These are phyloP conservation scores for Australoheros scitulus DNA, from an alignment of 2,113 vertebrate genomes.

Conservation along the genomic window DNA sequence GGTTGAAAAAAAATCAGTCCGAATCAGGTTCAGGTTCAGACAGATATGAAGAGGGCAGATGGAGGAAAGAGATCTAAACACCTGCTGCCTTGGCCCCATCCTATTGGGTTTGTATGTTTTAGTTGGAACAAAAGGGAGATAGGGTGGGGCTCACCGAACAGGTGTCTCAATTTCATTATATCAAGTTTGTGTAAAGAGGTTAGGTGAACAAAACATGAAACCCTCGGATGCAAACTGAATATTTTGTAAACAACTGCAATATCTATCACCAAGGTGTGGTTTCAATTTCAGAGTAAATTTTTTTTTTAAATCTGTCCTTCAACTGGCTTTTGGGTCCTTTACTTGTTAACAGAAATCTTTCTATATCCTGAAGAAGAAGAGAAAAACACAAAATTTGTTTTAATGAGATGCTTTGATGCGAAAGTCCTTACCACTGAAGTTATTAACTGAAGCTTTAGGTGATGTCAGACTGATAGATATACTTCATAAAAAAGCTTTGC, in stretches of 20 bases:
- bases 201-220: conserved; percentile 2
- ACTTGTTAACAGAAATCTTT: neutral
- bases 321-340: neutral
- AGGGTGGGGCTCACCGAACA: conserved; percentile 54
- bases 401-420: neutral
- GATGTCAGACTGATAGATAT: neutral
- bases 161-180: conserved; percentile 55
- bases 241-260: neutral
- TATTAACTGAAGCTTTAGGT: neutral
- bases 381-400: neutral
- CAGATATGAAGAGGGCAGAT: conserved; percentile 32
- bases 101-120: conserved; percentile 33
- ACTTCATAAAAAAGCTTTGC: neutral
- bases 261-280: neutral
- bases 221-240: neutral
- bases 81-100: conserved; percentile 52
- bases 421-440: neutral
- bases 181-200: conserved; percentile 10
- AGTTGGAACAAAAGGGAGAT: conserved; percentile 40
- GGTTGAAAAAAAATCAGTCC: conserved; percentile 10
- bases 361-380: neutral
- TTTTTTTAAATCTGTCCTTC: neutral
- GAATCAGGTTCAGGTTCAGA: conserved; percentile 35
- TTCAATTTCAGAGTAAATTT: neutral
- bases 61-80: conserved; percentile 41